A percentile compares a stretch with the other conserved stretches of the same genome.
These are phyloP conservation scores for Sarcoramphus papa DNA, from an alignment of 2,797 vertebrate genomes.

Conservation along the genomic window DNA sequence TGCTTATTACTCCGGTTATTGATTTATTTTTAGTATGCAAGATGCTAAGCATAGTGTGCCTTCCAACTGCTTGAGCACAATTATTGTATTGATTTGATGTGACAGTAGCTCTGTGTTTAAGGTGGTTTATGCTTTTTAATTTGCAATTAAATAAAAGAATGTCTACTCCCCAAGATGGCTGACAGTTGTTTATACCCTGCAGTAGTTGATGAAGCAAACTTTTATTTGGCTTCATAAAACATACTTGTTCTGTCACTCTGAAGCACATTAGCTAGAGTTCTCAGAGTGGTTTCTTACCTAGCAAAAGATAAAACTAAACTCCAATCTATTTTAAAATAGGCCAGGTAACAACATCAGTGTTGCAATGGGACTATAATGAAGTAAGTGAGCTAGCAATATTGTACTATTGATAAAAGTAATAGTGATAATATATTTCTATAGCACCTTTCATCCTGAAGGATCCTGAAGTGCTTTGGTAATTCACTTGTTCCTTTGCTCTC, in stretches of 20 bases:
- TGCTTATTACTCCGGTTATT: constrained; percentile 8
- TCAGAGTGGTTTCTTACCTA: constrained; percentile 10
- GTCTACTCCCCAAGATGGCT: constrained; percentile 58
- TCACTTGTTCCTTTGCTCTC: neutral
- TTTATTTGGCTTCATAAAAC: constrained; percentile 67
- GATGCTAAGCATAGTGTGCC: neutral
- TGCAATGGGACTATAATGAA: constrained; percentile 35
- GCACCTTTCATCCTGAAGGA: neutral
- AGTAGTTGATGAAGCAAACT: constrained; percentile 48
- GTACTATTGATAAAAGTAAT: constrained; percentile 24
- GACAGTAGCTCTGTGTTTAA: constrained; percentile 64
- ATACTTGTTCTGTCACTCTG: constrained; percentile 26
- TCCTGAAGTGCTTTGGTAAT: neutral
- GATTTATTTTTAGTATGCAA: constrained; percentile 61
- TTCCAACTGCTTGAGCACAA: constrained; percentile 60
- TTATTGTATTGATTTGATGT: constrained; percentile 72
- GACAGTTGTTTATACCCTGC: constrained; percentile 61
- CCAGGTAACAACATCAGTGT: constrained; percentile 7
- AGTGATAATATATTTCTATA: constrained; percentile 45
- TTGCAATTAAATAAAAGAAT: constrained; percentile 75
- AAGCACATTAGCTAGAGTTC: constrained; percentile 24
- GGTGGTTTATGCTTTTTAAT: constrained; percentile 74
- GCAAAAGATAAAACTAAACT: constrained; percentile 41
- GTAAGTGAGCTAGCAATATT: constrained; percentile 34
- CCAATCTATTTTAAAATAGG: constrained; percentile 42